Base-by-base conservation (phyloP, 2,797 vertebrate species). In the Bovichtus variegatus region DNA sequence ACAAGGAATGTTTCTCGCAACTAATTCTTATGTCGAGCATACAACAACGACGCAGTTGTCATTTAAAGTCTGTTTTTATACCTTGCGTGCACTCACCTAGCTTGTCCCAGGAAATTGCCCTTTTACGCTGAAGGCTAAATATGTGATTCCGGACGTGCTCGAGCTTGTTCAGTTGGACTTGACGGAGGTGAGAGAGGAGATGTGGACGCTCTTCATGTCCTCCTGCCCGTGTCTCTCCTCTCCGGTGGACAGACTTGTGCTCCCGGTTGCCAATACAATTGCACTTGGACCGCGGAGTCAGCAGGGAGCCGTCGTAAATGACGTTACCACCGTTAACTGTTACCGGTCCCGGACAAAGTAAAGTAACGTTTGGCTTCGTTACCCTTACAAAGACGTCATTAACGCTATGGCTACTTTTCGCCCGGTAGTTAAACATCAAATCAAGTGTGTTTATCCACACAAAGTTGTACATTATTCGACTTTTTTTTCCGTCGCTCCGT, bases 231-330 rank as follows among this genome's bases (percentile, higher is more conserved):
- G 46, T 73, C 73, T 70, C 57, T 81, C 50, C 71, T 74, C 84
- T 72, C 63, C 69, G 12, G 58, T 53, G 72, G 68, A 60, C 27
- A 46, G 18, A 71, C 78, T 58, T 61, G 61, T 60, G 50, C 81
- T 72, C 51, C 65, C 74, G 15, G 69, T 54, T 27, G 69, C 71
- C 63, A 34, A 34, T 80, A 81, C 87, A 79, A 90, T 81, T 15
- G 40, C 73, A 78, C 50, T n/a, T 43, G 85, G 80, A 87, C 53
- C 61, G 82, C 74, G 2, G 66, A 79, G 86, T 92, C 91, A 89
- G 84, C 88, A 84, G 19, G 10, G 74, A 19, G 58, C 54, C 34
- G 53, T 23, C 50, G 49, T 65, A 50, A 80, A 34, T 78, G 74
- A 81, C 68, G 77, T 74, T 61, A 40, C 34, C 8, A 6, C 41